phyloP scores from a whole-genome alignment of 2,888 invertebrate species.

The Drosophila fungiperda region DNA sequence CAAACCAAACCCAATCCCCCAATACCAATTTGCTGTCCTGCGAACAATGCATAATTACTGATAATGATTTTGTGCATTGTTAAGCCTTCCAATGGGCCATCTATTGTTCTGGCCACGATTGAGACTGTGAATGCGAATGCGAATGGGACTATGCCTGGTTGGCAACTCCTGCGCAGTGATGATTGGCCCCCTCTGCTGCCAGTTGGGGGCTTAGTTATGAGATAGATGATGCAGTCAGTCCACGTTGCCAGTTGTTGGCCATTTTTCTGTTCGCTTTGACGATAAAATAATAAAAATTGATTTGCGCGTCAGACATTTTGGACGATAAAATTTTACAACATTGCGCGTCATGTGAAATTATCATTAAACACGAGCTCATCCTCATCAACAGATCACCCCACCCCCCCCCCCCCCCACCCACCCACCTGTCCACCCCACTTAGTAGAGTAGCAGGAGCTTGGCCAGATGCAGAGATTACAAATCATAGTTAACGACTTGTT shows the following conservation, averaged over 20 bases:
- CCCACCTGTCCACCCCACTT: background rate
- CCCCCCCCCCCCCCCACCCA: background rate
- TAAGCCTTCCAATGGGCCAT: slow-evolving; percentile 40
- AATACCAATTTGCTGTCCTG: slow-evolving; percentile 20
- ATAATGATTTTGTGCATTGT: slow-evolving; percentile 78
- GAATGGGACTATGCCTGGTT: slow-evolving; percentile 14
- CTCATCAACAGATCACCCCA: slow-evolving; percentile 29
- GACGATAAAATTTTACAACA: slow-evolving; percentile 73
- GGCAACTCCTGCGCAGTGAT: slow-evolving; percentile 36
- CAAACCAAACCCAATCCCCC: background rate
- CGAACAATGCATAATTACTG: slow-evolving; percentile 79
- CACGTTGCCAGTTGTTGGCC: slow-evolving; percentile 21
- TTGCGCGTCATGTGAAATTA: slow-evolving; percentile 75
- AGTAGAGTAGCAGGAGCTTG: slow-evolving; percentile 28
- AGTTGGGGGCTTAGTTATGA: slow-evolving; percentile 57
- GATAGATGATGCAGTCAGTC: slow-evolving; percentile 35
- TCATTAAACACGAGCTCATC: slow-evolving; percentile 61
- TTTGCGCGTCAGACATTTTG: slow-evolving; percentile 65
- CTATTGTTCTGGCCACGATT: slow-evolving; percentile 65
- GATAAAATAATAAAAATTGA: slow-evolving; percentile 80
- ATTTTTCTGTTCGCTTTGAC: slow-evolving; percentile 40
- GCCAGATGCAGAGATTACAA: slow-evolving; percentile 60
- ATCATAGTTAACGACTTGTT: slow-evolving; percentile 67
- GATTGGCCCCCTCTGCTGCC: slow-evolving; percentile 47
- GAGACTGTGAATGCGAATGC: slow-evolving; percentile 12